Base-by-base conservation (phyloP, 2,113 vertebrate genomes). In the Dendrocopos noguchii region DNA sequence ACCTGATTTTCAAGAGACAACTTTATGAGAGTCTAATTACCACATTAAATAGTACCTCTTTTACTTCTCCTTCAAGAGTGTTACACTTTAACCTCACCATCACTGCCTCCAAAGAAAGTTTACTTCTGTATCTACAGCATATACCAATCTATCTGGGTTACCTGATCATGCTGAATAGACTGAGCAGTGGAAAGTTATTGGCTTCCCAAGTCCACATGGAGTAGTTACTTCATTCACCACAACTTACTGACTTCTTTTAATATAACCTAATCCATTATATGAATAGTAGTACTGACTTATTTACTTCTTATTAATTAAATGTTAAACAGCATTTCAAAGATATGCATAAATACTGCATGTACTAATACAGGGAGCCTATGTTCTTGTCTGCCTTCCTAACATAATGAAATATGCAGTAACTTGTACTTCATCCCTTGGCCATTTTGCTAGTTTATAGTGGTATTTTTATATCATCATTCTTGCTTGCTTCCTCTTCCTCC, bases 381-480 rank as follows among this genome's bases (percentile, higher is more conserved):
- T n/a, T 76, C 25, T 74, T 83, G 52, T 78, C 65, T 80, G 59
- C 15, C 57, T 89, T 82, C 56, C 82, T 90, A 73, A 80, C 18
- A 50, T 59, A 67, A 39, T 42, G 52, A 90, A 84, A 89, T 76
- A 57, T 31, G 28, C 28, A 24, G 42, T 76, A 80, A 57, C 46
- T 76, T 18, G 1, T 14, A 36, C 34, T 84, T 87, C 22, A 15
- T 68, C 13, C 84, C 90, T 74, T 73, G 36, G 9, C 60, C 80
- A 70, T 66, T 91, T 83, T 60, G 15, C 11, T 84, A 28, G 56
- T 90, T 80, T 91, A 29, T 56, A 6, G 16, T 88, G 53, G 4
- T 88, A 86, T 88, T 93, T 88, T 70, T 80, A 67, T 78, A 50
- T 65, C 39, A 15, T 79, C 72, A 11, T 79, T 89, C 77, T 59